Evolutionary conservation across 2,113 vertebrate species (phyloP).

Genomic region (Mionectes macconnelli): DNA sequence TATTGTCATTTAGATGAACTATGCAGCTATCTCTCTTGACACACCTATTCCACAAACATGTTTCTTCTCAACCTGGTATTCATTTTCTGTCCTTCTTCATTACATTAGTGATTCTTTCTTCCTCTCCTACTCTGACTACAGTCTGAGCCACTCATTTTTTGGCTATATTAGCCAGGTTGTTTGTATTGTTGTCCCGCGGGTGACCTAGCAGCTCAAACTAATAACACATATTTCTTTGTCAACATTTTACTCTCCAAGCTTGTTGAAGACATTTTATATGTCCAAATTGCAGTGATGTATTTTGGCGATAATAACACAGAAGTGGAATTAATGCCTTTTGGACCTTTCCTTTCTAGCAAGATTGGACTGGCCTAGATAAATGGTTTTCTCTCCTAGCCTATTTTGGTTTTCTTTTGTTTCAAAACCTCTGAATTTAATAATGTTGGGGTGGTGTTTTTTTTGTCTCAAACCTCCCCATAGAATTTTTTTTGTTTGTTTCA

Average conservation of each 20-base stretch:
- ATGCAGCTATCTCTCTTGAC: constrained; percentile 52
- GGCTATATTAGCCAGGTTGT: constrained; percentile 30
- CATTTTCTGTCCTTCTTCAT: constrained; percentile 61
- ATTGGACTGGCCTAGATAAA: not conserved
- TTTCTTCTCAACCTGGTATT: constrained; percentile 52
- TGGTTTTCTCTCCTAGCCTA: not conserved
- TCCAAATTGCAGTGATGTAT: constrained; percentile 33
- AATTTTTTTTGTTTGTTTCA: not conserved
- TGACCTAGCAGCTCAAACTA: constrained; percentile 38
- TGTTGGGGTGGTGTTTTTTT: not conserved
- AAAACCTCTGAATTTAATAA: not conserved
- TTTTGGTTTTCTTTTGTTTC: not conserved
- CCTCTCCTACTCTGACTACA: not conserved
- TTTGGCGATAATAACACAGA: constrained; percentile 42
- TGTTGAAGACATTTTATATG: constrained; percentile 39
- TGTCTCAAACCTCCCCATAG: not conserved
- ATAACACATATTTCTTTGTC: constrained; percentile 50
- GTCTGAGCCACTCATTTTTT: not conserved
- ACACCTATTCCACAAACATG: constrained; percentile 42
- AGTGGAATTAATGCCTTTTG: constrained; percentile 43
- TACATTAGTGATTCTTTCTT: constrained; percentile 24
- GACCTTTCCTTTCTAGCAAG: constrained; percentile 34
- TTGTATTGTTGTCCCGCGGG: not conserved
- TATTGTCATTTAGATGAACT: constrained; percentile 60
- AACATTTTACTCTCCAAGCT: constrained; percentile 12